phyloP scores from a whole-genome alignment of 2,113 vertebrate genomes.

The Ptilonorhynchus violaceus region DNA sequence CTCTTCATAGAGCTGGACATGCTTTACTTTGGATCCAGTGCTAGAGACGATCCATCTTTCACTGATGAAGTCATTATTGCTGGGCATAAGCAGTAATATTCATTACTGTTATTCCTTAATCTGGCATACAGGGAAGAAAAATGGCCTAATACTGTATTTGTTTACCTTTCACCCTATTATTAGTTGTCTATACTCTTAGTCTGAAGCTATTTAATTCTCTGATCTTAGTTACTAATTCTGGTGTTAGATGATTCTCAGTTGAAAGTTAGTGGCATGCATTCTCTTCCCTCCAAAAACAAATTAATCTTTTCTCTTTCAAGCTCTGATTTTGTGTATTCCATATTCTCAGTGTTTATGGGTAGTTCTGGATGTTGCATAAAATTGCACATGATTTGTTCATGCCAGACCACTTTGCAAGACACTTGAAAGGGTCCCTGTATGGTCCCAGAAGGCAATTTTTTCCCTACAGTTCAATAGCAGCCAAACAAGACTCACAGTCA shows the following conservation, averaged over 20 bases:
- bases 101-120: neutral
- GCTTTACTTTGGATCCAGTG: neutral
- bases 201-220: neutral
- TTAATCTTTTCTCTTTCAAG: neutral
- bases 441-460: neutral
- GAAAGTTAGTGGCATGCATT: neutral
- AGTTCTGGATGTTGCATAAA: neutral
- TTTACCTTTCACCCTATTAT: neutral
- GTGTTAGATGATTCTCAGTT: neutral
- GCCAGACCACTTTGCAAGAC: neutral
- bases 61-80: neutral
- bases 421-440: neutral
- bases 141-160: neutral
- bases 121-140: neutral
- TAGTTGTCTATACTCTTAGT: neutral
- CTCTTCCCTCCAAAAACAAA: neutral
- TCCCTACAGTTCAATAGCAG: neutral
- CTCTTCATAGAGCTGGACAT: neutral
- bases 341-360: neutral
- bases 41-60: neutral
- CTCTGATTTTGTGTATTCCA: neutral
- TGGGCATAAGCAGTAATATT: neutral
- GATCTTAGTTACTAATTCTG: neutral
- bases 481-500: neutral
- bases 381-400: neutral